Evolutionary conservation across 2,888 invertebrate genomes (phyloP), one percentile per base, ranked within the genome.

Genomic region (Coelogynopora nodosa): DNA sequence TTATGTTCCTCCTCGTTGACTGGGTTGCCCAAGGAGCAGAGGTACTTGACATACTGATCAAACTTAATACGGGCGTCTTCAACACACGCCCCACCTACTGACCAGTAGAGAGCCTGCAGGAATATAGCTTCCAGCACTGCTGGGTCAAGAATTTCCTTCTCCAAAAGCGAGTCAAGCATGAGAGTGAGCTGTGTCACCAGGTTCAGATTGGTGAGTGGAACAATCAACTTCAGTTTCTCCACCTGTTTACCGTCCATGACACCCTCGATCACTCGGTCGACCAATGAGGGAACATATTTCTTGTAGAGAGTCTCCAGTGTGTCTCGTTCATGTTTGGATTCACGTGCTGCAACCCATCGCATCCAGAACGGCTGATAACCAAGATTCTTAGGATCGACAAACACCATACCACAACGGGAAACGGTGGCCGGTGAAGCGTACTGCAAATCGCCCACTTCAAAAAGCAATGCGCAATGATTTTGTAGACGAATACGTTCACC

Each of bases 381-480:
- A 88, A 97, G 93, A 92, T 96, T 96, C 92, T 96, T 96, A 0
- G 97, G 96, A 90, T 97, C 96, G 0, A 97, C 96, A 90, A 94
- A 97, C 10, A 97, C 96, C 96, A 97, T 96, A 31, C 96, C 97
- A 5, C 96, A 96, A 86, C 97, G 93, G 0, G 96, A 96, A 0
- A 97, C 96, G 0, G 96, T 97, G 0, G 97, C 96, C 0, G 97
- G 97, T 0, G 97, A 97, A 0, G 97, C 97, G 90, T 95, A 96
- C 91, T 95, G 94, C 88, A 97, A 93, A 92, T 96, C 95, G 0
- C 95, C 96, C 30, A 97, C 95, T 93, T 97, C 97, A 92, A 97
- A 97, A 82, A 97, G 92, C 87, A 97, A 92, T 30, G 95, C 94
- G 91, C 95, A 95, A 91, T 96, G 94, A 87, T 94, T 94, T 90